Base-by-base conservation (phyloP, 2,888 invertebrate genomes). In the Melinopterus prodromus region DNA sequence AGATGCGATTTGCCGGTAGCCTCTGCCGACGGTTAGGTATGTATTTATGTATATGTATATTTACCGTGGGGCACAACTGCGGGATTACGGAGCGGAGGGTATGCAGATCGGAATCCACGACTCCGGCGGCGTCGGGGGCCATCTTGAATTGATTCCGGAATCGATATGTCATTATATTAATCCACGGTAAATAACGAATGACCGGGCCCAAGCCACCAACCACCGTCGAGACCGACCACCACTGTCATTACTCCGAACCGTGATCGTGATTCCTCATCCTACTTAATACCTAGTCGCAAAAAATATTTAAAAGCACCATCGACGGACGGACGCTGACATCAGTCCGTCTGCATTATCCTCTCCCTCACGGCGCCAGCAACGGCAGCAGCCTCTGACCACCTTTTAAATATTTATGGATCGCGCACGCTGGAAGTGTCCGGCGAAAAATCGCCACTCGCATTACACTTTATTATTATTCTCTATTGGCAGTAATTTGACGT, bases 141-240 rank as follows among this genome's bases (percentile, higher is more conserved):
- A 87, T 87, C 84, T 87, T 87, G 87, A 86, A 87, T 86, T 86
- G 86, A 86, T 87, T 86, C 86, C 84, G 82, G 35, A 86, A 87
- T 88, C 88, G 86, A 88, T 88, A 87, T 87, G 87, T 87, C 87
- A 88, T 88, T 88, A 88, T 87, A 87, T 87, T 86, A 87, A 87
- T 87, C 87, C 87, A 6, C 84, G 86, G 87, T 87, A 86, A 87
- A 84, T 83, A 84, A 84, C 83, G 83, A 83, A 84, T 83, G 82
- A 80, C 81, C 80, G 82, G 26, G 26, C 26, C 26, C 26, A 26
- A 3, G 77, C 81, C 81, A 82, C 83, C 84, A 82, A 82, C 84
- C 83, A 81, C 83, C 74, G 36, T 26, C 26, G 26, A 26, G 36
- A 35, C 74, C 74, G 74, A 36, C 35, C 77, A 82, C 84, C 83